phyloP scores from a whole-genome alignment of 2,113 vertebrate species.

The Balaenoptera acutorostrata region DNA sequence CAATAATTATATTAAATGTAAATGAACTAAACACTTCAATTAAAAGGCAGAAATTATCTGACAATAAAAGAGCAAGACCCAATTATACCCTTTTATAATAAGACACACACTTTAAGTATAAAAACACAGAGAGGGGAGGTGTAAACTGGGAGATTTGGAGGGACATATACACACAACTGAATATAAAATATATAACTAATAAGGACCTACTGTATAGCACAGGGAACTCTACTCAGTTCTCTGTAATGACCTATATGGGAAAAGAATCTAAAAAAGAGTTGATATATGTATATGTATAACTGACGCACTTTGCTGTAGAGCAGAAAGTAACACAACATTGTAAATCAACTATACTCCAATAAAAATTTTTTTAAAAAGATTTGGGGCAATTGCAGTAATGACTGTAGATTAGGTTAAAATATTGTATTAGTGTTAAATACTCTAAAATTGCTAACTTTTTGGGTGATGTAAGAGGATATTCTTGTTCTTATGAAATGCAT shows the following conservation, averaged over 20 bases:
- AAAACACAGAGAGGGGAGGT: background rate
- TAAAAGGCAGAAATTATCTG: background rate
- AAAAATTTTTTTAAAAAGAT: background rate
- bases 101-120: background rate
- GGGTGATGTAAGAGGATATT: background rate
- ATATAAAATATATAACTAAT: background rate
- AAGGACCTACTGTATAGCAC: background rate
- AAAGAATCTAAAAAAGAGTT: background rate
- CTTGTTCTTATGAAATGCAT: background rate
- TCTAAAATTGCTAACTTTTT: background rate
- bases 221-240: background rate
- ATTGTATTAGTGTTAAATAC: background rate
- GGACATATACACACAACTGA: background rate
- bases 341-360: background rate
- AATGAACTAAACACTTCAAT: background rate
- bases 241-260: background rate
- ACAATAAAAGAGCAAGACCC: background rate
- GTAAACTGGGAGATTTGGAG: background rate
- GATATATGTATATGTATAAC: background rate
- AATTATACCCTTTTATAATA: background rate
- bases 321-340: background rate
- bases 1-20: conserved; percentile 44
- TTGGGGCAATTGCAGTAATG: background rate
- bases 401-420: background rate
- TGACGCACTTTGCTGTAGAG: background rate